Percentiles rank a stretch among this genome's conserved stretches.
Conservation (phyloP, 2,888 invertebrate genomes). For the Drosophila mercatorum region DNA sequence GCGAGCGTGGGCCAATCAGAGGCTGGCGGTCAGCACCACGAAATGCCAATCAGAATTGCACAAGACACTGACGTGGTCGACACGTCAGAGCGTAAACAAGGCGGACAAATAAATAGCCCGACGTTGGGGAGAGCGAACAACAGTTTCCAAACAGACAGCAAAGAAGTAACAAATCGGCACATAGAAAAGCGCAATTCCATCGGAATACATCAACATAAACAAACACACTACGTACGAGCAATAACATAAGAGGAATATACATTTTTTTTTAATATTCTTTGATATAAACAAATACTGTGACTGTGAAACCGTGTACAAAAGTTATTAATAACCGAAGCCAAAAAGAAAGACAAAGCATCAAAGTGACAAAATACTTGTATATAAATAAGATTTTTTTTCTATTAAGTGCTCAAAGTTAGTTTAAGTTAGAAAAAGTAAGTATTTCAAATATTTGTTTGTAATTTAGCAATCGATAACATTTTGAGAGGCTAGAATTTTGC, state of each 20-base stretch:
- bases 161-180: conserved; percentile 63
- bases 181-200: conserved; percentile 31
- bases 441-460: conserved; percentile 46
- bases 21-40: conserved; percentile 59
- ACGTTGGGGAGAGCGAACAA: conserved; percentile 62
- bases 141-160: conserved; percentile 82
- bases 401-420: conserved; percentile 40
- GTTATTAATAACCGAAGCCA: conserved; percentile 53
- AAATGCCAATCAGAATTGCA: conserved; percentile 64
- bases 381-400: conserved; percentile 32
- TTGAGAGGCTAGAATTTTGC: conserved; percentile 25
- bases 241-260: conserved; percentile 25
- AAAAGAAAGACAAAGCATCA: conserved; percentile 45
- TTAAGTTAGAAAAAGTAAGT: conserved; percentile 73
- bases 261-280: conserved; percentile 15
- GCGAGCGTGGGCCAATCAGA: conserved; percentile 70
- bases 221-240: conserved; percentile 30
- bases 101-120: conserved; percentile 80
- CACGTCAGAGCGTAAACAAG: conserved; percentile 61
- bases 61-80: conserved; percentile 63
- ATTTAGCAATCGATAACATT: conserved; percentile 42
- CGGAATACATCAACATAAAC: conserved; percentile 26
- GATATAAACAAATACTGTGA: conserved; percentile 56
- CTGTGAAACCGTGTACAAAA: conserved; percentile 53
- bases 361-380: conserved; percentile 50